A percentile compares a stretch with the other conserved stretches of the same genome.
phyloP scores from a whole-genome alignment of 2,797 vertebrate genomes.

The Brachyrhaphis roseni region DNA sequence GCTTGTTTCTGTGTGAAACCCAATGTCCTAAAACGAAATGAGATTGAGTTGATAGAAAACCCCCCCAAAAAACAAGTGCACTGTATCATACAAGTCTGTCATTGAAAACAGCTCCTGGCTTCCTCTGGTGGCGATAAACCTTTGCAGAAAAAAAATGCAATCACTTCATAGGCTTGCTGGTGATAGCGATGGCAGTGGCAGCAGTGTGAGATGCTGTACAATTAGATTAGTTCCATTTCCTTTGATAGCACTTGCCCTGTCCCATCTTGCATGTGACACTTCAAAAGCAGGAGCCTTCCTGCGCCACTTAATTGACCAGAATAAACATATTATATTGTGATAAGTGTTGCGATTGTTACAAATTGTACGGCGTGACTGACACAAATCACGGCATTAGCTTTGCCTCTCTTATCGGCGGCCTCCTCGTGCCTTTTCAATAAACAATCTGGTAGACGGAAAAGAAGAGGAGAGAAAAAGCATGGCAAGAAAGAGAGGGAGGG shows the following conservation, averaged over 20 bases:
- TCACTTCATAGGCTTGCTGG: constrained; percentile 40
- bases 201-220: constrained; percentile 63
- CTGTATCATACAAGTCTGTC: constrained; percentile 2
- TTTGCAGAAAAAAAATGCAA: constrained; percentile 56
- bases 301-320: constrained; percentile 81
- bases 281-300: constrained; percentile 71
- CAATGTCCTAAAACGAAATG: background rate
- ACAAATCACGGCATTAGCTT: constrained; percentile 81
- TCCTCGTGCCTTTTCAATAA: constrained; percentile 79
- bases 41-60: background rate
- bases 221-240: constrained; percentile 81
- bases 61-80: background rate
- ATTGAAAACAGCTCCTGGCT: constrained; percentile 27
- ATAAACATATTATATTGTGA: constrained; percentile 84
- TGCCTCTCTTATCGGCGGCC: constrained; percentile 77
- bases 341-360: constrained; percentile 82
- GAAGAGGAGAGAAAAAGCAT: constrained; percentile 41
- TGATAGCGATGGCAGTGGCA: constrained; percentile 38
- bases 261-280: constrained; percentile 74
- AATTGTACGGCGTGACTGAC: constrained; percentile 81
- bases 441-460: constrained; percentile 66
- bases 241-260: constrained; percentile 73
- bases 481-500: constrained; percentile 48
- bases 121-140: constrained; percentile 28
- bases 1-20: constrained; percentile 4